Percentiles rank a stretch among this genome's conserved stretches.
Conservation (phyloP, 1,140 invertebrate species). For the Zaprionus taronus region DNA sequence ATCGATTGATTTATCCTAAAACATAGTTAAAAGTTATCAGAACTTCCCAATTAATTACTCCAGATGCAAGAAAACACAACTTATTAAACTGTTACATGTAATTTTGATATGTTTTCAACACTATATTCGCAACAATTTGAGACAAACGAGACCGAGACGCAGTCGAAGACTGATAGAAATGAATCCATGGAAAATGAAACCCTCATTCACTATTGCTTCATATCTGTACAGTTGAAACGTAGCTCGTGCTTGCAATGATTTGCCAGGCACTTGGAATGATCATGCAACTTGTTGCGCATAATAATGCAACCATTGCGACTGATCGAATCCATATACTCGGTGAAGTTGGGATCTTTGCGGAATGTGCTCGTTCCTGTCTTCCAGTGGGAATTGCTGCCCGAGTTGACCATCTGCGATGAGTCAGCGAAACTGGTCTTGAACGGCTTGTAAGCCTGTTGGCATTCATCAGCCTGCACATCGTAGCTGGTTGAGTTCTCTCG, state of each 20-base stretch:
- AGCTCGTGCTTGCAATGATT: constrained; percentile 76
- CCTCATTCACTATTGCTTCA: constrained; percentile 43
- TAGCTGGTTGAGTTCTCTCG: constrained; percentile 51
- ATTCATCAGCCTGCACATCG: constrained; percentile 52
- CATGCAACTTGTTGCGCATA: constrained; percentile 77
- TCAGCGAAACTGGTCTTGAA: constrained; percentile 76
- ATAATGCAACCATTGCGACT: constrained; percentile 80
- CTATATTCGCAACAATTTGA: background rate
- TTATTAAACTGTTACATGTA: background rate
- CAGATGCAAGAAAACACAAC: background rate
- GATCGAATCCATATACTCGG: constrained; percentile 83
- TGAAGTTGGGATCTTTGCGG: constrained; percentile 67
- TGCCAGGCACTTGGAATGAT: constrained; percentile 73
- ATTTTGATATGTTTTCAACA: background rate
- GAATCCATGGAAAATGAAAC: background rate
- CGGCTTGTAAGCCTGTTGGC: constrained; percentile 73
- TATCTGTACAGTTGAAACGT: constrained; percentile 65
- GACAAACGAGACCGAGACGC: background rate
- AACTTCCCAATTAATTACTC: too few species aligned
- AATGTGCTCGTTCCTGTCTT: constrained; percentile 59
- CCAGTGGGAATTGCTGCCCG: constrained; percentile 78
- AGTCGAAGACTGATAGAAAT: background rate
- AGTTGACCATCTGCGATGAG: constrained; percentile 65
- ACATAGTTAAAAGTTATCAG: too few species aligned
- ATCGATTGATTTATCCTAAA: too few species aligned